phyloP scores from a whole-genome alignment of 2,888 invertebrate genomes.

The Apotomis capreana region DNA sequence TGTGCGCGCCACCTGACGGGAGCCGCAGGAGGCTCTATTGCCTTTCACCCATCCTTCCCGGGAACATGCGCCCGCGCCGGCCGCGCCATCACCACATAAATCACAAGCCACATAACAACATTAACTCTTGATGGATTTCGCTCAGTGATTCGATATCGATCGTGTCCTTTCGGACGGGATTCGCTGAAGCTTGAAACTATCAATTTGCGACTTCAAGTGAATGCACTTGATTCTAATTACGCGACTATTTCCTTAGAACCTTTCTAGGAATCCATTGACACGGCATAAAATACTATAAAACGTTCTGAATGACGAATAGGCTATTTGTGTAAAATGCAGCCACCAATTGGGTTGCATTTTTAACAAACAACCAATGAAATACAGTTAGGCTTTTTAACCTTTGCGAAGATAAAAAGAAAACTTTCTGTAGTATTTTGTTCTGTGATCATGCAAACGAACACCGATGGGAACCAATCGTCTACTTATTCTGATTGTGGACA shows the following conservation, averaged over 20 bases:
- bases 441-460: neutral
- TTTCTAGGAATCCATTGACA: too few species aligned
- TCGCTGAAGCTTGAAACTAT: neutral
- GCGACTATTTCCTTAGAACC: too few species aligned
- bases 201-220: neutral
- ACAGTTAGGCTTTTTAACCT: too few species aligned
- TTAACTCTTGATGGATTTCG: conserved; percentile 66
- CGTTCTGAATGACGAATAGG: too few species aligned
- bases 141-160: conserved; percentile 43
- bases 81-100: conserved; percentile 65
- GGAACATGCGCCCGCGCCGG: conserved; percentile 55
- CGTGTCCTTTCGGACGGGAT: neutral
- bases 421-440: too few species aligned
- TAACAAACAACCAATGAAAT: too few species aligned
- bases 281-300: too few species aligned
- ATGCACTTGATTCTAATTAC: neutral
- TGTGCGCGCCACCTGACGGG: conserved; percentile 71
- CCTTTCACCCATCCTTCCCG: conserved; percentile 63
- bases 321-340: too few species aligned
- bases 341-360: too few species aligned
- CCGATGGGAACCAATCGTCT: conserved; percentile 13
- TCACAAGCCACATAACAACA: conserved; percentile 63
- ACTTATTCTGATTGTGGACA: conserved; percentile 50
- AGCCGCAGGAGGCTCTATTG: conserved; percentile 72
- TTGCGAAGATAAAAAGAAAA: too few species aligned